Percentiles rank a stretch among this genome's conserved stretches.
Conservation (phyloP, 2,888 invertebrate genomes). For the Perdita meconis region DNA sequence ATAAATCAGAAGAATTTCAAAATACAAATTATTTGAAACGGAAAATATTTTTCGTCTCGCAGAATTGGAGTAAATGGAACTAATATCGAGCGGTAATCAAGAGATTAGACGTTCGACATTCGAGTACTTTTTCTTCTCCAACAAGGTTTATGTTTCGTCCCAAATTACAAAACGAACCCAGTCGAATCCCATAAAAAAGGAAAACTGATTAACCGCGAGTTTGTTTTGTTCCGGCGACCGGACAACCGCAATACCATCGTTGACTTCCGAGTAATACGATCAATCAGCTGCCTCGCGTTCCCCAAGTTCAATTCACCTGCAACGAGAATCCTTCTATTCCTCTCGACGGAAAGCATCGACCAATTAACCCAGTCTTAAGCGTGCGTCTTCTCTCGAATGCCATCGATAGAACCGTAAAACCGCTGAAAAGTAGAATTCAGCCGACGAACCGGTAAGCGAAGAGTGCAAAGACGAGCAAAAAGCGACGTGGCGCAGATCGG, state of each 20-base stretch:
- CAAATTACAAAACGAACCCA: no score
- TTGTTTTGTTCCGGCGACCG: conserved; percentile 16
- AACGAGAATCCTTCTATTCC: conserved; percentile 19
- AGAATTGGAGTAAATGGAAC: no score
- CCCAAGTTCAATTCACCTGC: conserved; percentile 11
- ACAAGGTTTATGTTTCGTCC: no score
- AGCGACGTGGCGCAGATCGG: background rate
- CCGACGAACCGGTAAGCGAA: background rate
- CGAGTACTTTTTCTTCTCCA: no score
- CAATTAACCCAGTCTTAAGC: conserved; percentile 46
- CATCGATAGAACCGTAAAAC: background rate
- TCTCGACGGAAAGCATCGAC: conserved; percentile 15
- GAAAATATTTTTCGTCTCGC: no score
- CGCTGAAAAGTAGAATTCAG: conserved; percentile 15
- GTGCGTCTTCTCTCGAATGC: background rate
- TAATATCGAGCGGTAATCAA: no score
- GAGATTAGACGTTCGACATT: no score
- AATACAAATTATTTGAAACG: no score
- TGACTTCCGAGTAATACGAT: conserved; percentile 64
- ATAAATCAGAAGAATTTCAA: background rate
- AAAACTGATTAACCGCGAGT: conserved; percentile 22
- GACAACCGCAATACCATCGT: conserved; percentile 45
- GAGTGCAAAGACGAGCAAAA: background rate
- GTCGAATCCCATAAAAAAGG: background rate
- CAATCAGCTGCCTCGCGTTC: conserved; percentile 40